These are phyloP conservation scores for roundworm (Caenorhabditis elegans) DNA, from an alignment of 1,140 invertebrate species.

Conservation along the genomic window WBcel235 BX284605.5:20896501-20897000, in stretches of 20 bases:
- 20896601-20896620: conserved; percentile 67
- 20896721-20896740: too few relatives aligned
- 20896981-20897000: conserved; percentile 57
- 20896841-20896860: conserved; percentile 92
- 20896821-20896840: conserved; percentile 89
- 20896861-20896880: conserved; percentile 75
- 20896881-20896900: conserved; percentile 81
- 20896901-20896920: conserved; percentile 86
- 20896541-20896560: conserved; percentile 70
- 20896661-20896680: conserved; percentile 88
- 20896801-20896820: conserved; percentile 88
- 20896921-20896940: conserved; percentile 84
- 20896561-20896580: conserved; percentile 56
- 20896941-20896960: conserved; percentile 70
- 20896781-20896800: conserved; percentile 81
- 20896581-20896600: conserved; percentile 72
- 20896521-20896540: conserved; percentile 70
- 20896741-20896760: conserved; percentile 58
- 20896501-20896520: conserved; percentile 94
- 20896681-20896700: conserved; percentile 75
- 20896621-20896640: conserved; percentile 80
- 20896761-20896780: conserved; percentile 89
- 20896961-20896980: conserved; percentile 56
- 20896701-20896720: too few relatives aligned
- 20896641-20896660: conserved; percentile 92